These are phyloP conservation scores for Itoplectis maculator DNA, from an alignment of 2,888 invertebrate species.

Conservation along the genomic window DNA sequence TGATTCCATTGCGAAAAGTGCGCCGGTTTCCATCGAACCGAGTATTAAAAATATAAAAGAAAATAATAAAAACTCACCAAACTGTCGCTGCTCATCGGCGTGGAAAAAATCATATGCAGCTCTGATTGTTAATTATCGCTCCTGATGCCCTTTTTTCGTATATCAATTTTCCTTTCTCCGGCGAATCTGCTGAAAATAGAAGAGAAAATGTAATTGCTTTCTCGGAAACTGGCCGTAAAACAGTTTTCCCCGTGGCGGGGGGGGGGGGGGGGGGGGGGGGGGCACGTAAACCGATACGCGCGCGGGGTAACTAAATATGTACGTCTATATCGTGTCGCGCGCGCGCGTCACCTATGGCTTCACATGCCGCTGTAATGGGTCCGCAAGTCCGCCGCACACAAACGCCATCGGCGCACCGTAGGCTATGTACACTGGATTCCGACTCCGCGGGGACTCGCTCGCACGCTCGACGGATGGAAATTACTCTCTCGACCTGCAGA, in stretches of 20 bases:
- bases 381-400: neutral
- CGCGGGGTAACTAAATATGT: neutral
- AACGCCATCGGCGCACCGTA: neutral
- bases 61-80: no score
- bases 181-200: neutral
- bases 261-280: no score
- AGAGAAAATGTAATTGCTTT: neutral
- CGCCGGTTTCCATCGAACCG: neutral
- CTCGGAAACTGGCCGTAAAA: neutral
- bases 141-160: no score
- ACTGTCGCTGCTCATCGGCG: no score
- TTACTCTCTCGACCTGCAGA: slow-evolving; percentile 43
- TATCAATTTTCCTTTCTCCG: neutral
- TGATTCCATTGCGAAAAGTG: slow-evolving; percentile 47
- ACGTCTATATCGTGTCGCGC: neutral
- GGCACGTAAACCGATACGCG: neutral
- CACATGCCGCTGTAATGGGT: slow-evolving; percentile 21
- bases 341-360: slow-evolving; percentile 14
- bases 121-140: no score
- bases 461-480: slow-evolving; percentile 39
- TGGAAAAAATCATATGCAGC: no score
- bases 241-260: neutral
- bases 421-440: slow-evolving; percentile 15
- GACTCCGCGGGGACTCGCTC: slow-evolving; percentile 32
- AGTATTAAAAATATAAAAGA: no score